Base-by-base conservation (phyloP, 2,888 invertebrate genomes). In the Theristus sp. region DNA sequence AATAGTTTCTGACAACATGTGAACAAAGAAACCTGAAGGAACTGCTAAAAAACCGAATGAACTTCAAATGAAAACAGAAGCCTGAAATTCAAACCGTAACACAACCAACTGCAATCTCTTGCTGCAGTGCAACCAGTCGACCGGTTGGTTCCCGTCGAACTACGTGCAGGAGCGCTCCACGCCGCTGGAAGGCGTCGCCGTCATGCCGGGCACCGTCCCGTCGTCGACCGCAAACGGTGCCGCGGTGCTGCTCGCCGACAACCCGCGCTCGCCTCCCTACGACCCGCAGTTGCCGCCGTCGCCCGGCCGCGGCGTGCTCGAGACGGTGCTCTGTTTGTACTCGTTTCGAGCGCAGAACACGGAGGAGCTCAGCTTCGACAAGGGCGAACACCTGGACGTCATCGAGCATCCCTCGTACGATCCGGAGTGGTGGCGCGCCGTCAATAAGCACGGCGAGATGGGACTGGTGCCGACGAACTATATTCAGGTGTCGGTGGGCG, bases 401-500 rank as follows among this genome's bases (percentile, higher is more conserved):
- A 81, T 98, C 65, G 94, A 94, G 79, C 84, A 93, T 73, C 94
- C 96, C 13, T 84, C 86, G 6, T 87, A 90, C 64, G 98, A 98
- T 81, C 96, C 98, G 13, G 96, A 98, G 80, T 98, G 98, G 98
- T 90, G 86, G 81, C 86, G 87, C 74, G 96, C 96, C 60, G 81
- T 91, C 57, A 96, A 96, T 79, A 83, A 84, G 60, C 84, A 86
- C 75, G 94, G 94, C 6, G 86, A 87, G 77, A 82, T 87, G 64
- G 96, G 96, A 60, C 83, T 98, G 69, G 93, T 98, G 71, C 98
- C 96, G 52, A 81, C 68, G n/a, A 79, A 78, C 66, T 79, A 79
- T 67, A 77, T 79, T 60, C 74, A 77, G 67, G 73, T 74, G 49
- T 31, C 27, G 52, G 27, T 54, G 56, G 29, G 17, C 54, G 26